Base-by-base conservation (phyloP, 2,797 vertebrate genomes). In the Rhinogobio ventralis region DNA sequence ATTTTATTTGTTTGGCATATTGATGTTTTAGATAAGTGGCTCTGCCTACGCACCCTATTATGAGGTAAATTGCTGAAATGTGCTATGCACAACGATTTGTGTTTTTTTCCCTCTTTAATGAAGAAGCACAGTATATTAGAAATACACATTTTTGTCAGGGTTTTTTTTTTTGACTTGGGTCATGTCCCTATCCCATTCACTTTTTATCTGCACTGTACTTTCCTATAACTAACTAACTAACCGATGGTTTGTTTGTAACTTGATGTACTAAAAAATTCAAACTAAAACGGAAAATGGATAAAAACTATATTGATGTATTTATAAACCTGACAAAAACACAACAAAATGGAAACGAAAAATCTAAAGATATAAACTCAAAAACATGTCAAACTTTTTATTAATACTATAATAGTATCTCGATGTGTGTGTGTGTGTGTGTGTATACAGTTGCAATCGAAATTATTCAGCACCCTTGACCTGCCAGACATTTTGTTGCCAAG, bases 1-100 rank as follows among this genome's bases (percentile, higher is more conserved):
- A 42, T 64, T 85, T 85, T 67, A 75, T 80, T 85, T 81, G 68
- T 79, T 53, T 72, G 49, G 45, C 51, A 76, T 79, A 64, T 67
- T 73, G 42, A 73, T 66, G 81, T 79, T 79, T 83, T 75, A n/a
- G 73, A 75, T 75, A 81, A 82, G 82, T 69, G 82, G 49, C 49
- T 17, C 49, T 68, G 64, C 82, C 82, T 77, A 77, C 66, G 19
- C 74, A 60, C 30, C 25, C 64, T n/a, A 45, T 64, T 72, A 64
- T 60, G 60, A 82, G 36, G 23, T 60, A 67, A 72, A 79, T 66
- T 33, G 74, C 67, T 79, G 45, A 64, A 79, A 77, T 86, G 73
- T 71, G n/a, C 69, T 82, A 55, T 78, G 55, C 30, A 51, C 45
- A 60, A 77, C 5, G 4, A 57, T 77, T 46, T 60, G 19, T 45